Evolutionary conservation across 2,113 vertebrate genomes (phyloP).

Genomic region (Himantopus leucocephalus): DNA sequence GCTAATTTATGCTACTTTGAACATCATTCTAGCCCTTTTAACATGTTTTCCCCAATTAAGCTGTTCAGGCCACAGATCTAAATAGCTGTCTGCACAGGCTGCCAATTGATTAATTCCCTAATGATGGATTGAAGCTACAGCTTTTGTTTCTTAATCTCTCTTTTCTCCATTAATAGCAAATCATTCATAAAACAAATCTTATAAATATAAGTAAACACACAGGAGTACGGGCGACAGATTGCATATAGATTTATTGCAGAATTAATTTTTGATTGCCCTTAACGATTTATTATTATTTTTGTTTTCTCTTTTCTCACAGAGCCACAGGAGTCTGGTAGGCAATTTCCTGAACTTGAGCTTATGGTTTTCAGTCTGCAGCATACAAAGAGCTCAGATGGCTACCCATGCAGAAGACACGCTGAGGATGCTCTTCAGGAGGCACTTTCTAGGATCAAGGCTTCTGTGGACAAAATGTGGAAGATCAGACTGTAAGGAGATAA

Average conservation of each 20-base stretch:
- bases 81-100: slow-evolving; percentile 78
- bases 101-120: slow-evolving; percentile 84
- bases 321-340: background rate
- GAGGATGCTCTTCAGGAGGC: background rate
- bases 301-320: slow-evolving; percentile 25
- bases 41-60: slow-evolving; percentile 78
- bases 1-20: slow-evolving; percentile 78
- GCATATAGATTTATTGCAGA: slow-evolving; percentile 44
- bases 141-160: slow-evolving; percentile 79
- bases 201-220: slow-evolving; percentile 59
- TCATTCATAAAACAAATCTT: slow-evolving; percentile 67
- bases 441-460: background rate
- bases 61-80: slow-evolving; percentile 76
- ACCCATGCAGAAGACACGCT: background rate
- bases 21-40: slow-evolving; percentile 73
- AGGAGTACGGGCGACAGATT: slow-evolving; percentile 30
- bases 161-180: slow-evolving; percentile 73
- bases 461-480: background rate
- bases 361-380: background rate
- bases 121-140: slow-evolving; percentile 81
- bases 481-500: background rate
- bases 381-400: background rate
- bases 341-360: background rate
- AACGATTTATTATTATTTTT: slow-evolving; percentile 30
- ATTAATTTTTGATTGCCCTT: slow-evolving; percentile 52